Conservation (phyloP, 2,113 vertebrate genomes). For the Porphyrio hochstetteri region DNA sequence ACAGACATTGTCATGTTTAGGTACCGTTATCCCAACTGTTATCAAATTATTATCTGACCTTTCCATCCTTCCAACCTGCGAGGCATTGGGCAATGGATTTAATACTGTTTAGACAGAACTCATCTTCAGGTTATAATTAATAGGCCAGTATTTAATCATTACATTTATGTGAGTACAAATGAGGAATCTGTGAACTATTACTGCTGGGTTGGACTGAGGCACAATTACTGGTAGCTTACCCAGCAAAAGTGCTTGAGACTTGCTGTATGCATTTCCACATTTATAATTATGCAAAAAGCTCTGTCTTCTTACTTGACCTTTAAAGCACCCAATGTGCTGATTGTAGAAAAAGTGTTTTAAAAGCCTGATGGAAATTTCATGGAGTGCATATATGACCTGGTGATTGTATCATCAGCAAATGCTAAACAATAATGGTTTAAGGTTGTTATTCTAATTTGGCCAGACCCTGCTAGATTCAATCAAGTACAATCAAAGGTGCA, state of each 20-base stretch:
- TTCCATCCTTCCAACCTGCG: constrained; percentile 23
- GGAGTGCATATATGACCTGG: not conserved
- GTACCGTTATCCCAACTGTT: not conserved
- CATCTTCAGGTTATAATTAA: constrained; percentile 66
- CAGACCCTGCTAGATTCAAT: constrained; percentile 53
- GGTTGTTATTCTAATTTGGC: constrained; percentile 52
- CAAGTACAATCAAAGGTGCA: constrained; percentile 37
- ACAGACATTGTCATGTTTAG: constrained; percentile 9
- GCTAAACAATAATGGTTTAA: constrained; percentile 60
- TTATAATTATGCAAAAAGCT: constrained; percentile 57
- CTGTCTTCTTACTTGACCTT: constrained; percentile 62
- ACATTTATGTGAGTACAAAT: constrained; percentile 59
- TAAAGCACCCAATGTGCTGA: constrained; percentile 46
- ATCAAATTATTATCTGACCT: constrained; percentile 63
- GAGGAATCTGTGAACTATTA: constrained; percentile 51
- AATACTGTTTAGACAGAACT: constrained; percentile 44
- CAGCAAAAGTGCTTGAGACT: constrained; percentile 23
- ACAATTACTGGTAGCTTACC: constrained; percentile 60
- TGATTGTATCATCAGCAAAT: constrained; percentile 60
- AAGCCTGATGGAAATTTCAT: constrained; percentile 60
- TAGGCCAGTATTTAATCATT: constrained; percentile 59
- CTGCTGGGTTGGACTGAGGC: constrained; percentile 25
- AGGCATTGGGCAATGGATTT: constrained; percentile 40
- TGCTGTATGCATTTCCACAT: constrained; percentile 36
- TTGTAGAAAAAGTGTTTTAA: constrained; percentile 58